phyloP scores from a whole-genome alignment of 2,888 invertebrate genomes.

The Polia nebulosa region DNA sequence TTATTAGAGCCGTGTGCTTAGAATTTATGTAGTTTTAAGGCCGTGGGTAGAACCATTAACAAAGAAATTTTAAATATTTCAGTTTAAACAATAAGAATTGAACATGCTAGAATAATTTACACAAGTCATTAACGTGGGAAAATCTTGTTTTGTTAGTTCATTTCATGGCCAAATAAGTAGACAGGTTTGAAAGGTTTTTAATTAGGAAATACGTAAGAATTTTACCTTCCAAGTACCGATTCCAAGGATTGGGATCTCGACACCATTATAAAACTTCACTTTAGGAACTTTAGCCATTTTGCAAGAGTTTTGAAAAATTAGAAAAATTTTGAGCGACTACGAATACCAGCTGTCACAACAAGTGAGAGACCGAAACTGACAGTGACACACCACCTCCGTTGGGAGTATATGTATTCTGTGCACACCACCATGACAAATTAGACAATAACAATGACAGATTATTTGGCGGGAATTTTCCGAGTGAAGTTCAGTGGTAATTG shows the following conservation, averaged over 20 bases:
- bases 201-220: constrained; percentile 6
- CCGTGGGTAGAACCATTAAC: not conserved
- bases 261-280: constrained; percentile 92
- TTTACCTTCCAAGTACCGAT: constrained; percentile 96
- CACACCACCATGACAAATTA: no score
- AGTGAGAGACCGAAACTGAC: not conserved
- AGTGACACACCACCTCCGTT: no score
- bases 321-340: not conserved
- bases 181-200: not conserved
- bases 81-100: not conserved
- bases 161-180: not conserved
- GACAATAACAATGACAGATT: not conserved
- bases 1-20: no score
- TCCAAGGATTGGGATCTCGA: constrained; percentile 93
- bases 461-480: no score
- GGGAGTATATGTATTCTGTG: no score
- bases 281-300: constrained; percentile 87
- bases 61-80: not conserved
- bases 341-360: constrained; percentile 33
- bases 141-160: constrained; percentile 2
- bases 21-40: no score
- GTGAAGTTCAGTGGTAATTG: no score
- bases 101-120: not conserved
- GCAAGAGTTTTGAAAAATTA: constrained; percentile 3
- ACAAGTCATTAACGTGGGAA: constrained; percentile 12